A percentile compares a stretch with the other conserved stretches of the same genome.
Conservation (phyloP, 2,888 invertebrate species). For the Lordiphosa fenestrarum region DNA sequence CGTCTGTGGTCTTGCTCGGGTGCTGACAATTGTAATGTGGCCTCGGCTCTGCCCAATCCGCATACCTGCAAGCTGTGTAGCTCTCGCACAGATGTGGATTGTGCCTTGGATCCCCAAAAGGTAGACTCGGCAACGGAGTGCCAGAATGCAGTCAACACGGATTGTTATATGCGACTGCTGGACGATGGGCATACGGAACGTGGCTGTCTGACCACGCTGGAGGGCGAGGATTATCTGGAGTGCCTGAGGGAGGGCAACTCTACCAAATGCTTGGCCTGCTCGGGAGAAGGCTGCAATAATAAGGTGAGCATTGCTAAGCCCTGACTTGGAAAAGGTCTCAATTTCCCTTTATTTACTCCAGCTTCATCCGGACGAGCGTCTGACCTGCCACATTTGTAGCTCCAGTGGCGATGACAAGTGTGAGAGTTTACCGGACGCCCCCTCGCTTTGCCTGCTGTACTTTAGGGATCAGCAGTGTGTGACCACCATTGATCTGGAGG, state of each 20-base stretch:
- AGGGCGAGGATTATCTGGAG: conserved; percentile 52
- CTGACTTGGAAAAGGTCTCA: too few species aligned
- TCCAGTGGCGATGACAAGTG: conserved; percentile 53
- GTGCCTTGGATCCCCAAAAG: conserved; percentile 55
- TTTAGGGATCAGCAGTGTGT: conserved; percentile 54
- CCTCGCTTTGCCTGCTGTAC: conserved; percentile 54
- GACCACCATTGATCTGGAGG: conserved; percentile 45
- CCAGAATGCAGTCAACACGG: conserved; percentile 44
- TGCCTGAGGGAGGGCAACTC: conserved; percentile 52
- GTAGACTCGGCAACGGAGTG: conserved; percentile 44
- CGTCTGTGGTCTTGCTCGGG: conserved; percentile 66
- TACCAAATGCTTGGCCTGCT: conserved; percentile 59
- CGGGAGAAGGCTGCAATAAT: conserved; percentile 59
- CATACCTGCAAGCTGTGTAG: conserved; percentile 64
- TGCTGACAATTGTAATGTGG: conserved; percentile 67
- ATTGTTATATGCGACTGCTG: conserved; percentile 69
- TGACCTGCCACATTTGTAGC: conserved; percentile 67
- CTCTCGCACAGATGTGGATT: conserved; percentile 60
- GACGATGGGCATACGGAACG: conserved; percentile 72
- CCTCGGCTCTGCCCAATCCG: conserved; percentile 46
- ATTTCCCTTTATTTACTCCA: conserved; percentile 14
- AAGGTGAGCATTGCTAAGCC: conserved; percentile 38
- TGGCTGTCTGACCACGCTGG: conserved; percentile 65
- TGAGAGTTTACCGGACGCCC: conserved; percentile 44
- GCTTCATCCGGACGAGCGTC: conserved; percentile 71